Evolutionary conservation across 2,113 vertebrate genomes (phyloP).

Genomic region (Oryzias javanicus): DNA sequence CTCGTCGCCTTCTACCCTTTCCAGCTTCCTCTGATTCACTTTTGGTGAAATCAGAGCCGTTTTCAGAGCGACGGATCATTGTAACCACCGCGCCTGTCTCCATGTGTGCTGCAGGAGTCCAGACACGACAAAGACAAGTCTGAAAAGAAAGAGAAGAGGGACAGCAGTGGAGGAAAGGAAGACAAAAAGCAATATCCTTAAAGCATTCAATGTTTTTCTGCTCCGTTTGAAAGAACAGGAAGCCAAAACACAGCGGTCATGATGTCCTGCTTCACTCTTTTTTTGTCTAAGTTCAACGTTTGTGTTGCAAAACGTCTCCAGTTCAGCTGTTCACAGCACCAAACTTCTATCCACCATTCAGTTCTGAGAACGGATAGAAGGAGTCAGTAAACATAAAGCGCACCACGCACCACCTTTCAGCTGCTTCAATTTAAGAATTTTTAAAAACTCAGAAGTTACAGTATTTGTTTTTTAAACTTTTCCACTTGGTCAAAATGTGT

Average conservation of each 20-base stretch:
- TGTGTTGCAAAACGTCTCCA: background rate
- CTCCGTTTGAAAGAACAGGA: background rate
- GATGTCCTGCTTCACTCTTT: background rate
- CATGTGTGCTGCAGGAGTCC: slow-evolving; percentile 82
- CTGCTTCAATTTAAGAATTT: too few species aligned
- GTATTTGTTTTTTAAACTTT: background rate
- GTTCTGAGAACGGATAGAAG: background rate
- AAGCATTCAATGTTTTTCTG: background rate
- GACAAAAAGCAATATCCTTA: slow-evolving; percentile 99
- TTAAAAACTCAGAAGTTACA: too few species aligned
- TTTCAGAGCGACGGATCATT: too few species aligned
- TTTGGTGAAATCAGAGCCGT: background rate
- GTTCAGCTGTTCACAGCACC: background rate
- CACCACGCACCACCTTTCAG: too few species aligned
- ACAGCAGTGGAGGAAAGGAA: slow-evolving; percentile 92
- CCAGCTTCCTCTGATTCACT: background rate
- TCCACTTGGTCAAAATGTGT: background rate
- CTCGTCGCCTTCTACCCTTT: background rate
- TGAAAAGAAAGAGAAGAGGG: slow-evolving; percentile 94
- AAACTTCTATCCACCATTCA: background rate
- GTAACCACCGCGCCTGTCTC: too few species aligned
- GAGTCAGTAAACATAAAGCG: too few species aligned
- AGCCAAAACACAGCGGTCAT: background rate
- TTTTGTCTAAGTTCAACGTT: background rate
- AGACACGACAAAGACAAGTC: slow-evolving; percentile 97